phyloP scores from a whole-genome alignment of 2,797 vertebrate genomes.

The Eulemur mongoz region DNA sequence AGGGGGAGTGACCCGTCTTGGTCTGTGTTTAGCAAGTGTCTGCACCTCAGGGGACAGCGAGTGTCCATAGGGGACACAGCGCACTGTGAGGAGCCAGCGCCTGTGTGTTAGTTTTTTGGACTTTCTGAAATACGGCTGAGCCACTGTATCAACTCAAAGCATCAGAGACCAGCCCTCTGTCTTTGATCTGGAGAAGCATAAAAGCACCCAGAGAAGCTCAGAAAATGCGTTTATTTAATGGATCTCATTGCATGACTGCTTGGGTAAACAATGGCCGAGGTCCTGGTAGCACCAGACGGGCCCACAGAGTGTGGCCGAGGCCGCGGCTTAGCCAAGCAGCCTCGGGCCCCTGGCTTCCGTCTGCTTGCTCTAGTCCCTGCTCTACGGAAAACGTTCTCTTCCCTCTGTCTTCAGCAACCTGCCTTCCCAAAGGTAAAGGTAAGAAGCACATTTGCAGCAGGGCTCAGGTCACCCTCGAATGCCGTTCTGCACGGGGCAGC shows the following conservation, averaged over 20 bases:
- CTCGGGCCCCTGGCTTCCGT: background rate
- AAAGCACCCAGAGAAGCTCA: background rate
- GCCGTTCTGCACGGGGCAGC: background rate
- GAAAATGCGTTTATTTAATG: accelerated
- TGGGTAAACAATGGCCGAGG: background rate
- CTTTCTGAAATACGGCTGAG: background rate
- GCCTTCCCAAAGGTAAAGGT: background rate
- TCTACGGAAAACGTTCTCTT: background rate
- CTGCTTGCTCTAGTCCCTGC: accelerated
- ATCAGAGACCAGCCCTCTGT: background rate
- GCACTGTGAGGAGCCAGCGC: background rate
- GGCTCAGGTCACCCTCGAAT: accelerated
- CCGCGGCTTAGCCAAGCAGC: background rate
- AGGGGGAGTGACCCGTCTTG: accelerated
- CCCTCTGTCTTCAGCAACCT: accelerated
- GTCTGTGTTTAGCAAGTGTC: accelerated
- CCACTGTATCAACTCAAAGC: background rate
- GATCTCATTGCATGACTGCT: too few relatives aligned
- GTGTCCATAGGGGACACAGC: accelerated
- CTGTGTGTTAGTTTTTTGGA: background rate
- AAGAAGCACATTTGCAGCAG: accelerated
- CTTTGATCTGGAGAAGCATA: background rate
- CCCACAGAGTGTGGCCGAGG: background rate
- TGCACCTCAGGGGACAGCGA: background rate
- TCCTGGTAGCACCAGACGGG: background rate